Conservation (phyloP, 2,797 vertebrate genomes). For the Lutjanus campechanus region DNA sequence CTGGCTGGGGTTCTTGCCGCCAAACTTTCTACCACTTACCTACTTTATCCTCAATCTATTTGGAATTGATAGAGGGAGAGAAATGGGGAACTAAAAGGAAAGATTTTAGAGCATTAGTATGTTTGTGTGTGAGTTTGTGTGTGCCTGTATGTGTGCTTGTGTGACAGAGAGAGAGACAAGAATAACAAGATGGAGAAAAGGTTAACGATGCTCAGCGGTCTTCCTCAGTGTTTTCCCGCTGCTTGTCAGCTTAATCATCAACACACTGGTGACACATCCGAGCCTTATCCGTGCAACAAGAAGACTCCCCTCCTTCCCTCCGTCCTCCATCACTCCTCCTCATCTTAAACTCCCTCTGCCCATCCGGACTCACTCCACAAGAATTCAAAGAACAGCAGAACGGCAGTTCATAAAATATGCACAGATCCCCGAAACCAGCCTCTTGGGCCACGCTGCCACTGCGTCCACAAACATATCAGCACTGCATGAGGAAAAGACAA, state of each 20-base stretch:
- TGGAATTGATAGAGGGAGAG: constrained; percentile 23
- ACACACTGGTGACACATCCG: constrained; percentile 64
- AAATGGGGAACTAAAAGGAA: constrained; percentile 29
- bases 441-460: constrained; percentile 64
- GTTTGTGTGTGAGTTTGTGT: constrained; percentile 11
- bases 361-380: constrained; percentile 34
- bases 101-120: constrained; percentile 6
- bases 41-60: constrained; percentile 58
- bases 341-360: constrained; percentile 38
- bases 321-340: constrained; percentile 1
- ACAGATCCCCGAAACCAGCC: constrained; percentile 73
- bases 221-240: constrained; percentile 63
- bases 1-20: constrained; percentile 58
- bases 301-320: constrained; percentile 22
- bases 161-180: constrained; percentile 35
- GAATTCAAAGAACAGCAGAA: constrained; percentile 68
- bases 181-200: constrained; percentile 64
- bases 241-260: constrained; percentile 72
- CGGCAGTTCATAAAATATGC: constrained; percentile 80
- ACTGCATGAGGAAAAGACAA: constrained; percentile 57
- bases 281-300: constrained; percentile 55
- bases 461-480: constrained; percentile 59
- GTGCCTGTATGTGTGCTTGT: background rate
- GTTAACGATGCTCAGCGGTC: constrained; percentile 67
- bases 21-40: constrained; percentile 64